phyloP scores from a whole-genome alignment of 2,888 invertebrate genomes.

The Rhimphoctona megacephalus region DNA sequence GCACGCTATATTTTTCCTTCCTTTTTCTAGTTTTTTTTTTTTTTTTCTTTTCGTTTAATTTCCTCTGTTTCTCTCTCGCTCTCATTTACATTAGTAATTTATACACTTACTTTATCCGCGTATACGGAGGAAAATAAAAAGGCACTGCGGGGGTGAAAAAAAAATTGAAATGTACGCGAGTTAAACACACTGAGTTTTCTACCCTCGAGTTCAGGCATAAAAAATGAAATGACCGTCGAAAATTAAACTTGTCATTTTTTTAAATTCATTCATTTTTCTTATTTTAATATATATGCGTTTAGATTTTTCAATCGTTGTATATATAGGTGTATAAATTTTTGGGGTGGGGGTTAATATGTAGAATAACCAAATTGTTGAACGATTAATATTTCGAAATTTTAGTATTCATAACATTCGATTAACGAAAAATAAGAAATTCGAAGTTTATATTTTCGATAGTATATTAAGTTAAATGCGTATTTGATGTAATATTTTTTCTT shows the following conservation, averaged over 20 bases:
- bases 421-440: no score
- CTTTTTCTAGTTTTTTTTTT: slow-evolving; percentile 32
- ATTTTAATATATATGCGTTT: not conserved
- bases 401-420: no score
- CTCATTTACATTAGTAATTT: slow-evolving; percentile 76
- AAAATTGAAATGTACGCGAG: slow-evolving; percentile 32
- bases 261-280: not conserved
- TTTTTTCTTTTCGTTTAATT: slow-evolving; percentile 5
- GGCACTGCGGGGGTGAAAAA: slow-evolving; percentile 26
- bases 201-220: not conserved
- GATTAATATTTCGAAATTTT: no score
- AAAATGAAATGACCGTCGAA: not conserved
- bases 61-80: slow-evolving; percentile 35
- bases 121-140: slow-evolving; percentile 16
- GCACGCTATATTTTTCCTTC: slow-evolving; percentile 71
- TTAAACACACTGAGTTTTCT: slow-evolving; percentile 40
- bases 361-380: no score
- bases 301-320: not conserved
- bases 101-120: slow-evolving; percentile 70
- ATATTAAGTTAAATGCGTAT: no score
- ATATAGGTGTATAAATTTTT: not conserved
- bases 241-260: no score
- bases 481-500: no score
- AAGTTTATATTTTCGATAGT: no score
- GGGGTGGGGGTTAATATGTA: no score